Evolutionary conservation across 1,140 invertebrate species (phyloP), one percentile per base, ranked within the genome.

Genomic region (Trichonephila clavata): DNA sequence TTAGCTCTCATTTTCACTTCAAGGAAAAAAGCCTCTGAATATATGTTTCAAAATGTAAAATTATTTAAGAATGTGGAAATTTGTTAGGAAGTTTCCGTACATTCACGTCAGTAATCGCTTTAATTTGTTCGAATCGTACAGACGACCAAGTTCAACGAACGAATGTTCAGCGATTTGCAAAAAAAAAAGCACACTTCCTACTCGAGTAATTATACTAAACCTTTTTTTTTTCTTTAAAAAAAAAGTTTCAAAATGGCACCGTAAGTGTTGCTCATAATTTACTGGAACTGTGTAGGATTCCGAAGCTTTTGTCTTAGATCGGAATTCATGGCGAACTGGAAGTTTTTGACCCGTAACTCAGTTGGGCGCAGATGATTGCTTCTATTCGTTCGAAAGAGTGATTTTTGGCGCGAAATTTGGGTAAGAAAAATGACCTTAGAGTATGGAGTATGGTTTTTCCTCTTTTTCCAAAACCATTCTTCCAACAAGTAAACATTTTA

Each of bases 261-360:
- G 50, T 50, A 68, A 27, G 65, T 24, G 4, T 32, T 18, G 16
- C 32, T 81, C 77, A 43, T 81, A 68, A 68, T 81, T 50, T 81
- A 50, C 77, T 39, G 77, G 77, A 81, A 81, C 77, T 32, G 77
- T 32, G 77, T 81, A 27, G 77, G 77, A 32, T 50, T 20, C 20
- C 8, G 77, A 81, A 81, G 77, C 39, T 81, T 81, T 43, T 81
- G 77, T 81, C 32, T 81, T 21, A 50, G 77, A 81, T 81, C 14
- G 77, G 24, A 81, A 81, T 81, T 81, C 32, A 50, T 50, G 77
- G 4, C 27, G 20, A 16, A 81, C 77, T 81, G 77, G 14, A 81
- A 81, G 77, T 43, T 81, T 81, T 81, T 81, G 77, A 81, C 77
- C 77, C 32, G 77, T 43, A 27, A 43, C 77, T 81, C 16, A 13